Evolutionary conservation across 2,797 vertebrate genomes (phyloP).

Genomic region (Euphonia xanthogaster): DNA sequence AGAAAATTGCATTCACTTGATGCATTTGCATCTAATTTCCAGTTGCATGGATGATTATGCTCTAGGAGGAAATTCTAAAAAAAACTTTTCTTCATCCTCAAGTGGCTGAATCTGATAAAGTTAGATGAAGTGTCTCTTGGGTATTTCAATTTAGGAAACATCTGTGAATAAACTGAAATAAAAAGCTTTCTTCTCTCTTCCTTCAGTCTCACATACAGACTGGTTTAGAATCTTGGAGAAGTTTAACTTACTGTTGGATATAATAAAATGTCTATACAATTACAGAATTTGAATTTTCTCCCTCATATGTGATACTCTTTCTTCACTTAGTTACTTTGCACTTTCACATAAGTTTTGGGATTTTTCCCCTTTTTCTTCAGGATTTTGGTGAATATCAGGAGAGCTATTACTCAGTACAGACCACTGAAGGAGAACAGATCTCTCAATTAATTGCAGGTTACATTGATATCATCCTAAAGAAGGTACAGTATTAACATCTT

Average conservation of each 20-base stretch:
- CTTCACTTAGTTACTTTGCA: neutral
- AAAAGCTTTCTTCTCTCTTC: neutral
- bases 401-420: constrained; percentile 98
- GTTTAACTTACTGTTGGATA: neutral
- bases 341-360: neutral
- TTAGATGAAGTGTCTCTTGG: neutral
- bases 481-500: constrained; percentile 74
- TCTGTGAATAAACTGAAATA: neutral
- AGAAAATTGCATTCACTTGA: neutral
- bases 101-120: neutral
- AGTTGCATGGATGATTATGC: neutral
- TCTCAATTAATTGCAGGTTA: constrained; percentile 98
- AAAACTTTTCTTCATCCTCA: neutral
- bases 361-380: constrained; percentile 58
- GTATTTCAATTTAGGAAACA: neutral
- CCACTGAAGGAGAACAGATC: constrained; percentile 98
- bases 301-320: neutral
- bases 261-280: neutral
- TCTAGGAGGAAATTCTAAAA: neutral
- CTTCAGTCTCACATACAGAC: fast-evolving
- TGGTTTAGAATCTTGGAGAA: neutral
- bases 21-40: neutral
- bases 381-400: constrained; percentile 99
- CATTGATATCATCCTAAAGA: constrained; percentile 99
- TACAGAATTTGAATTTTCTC: neutral